Evolutionary conservation across 2,113 vertebrate genomes (phyloP).

Genomic region (Petaurus breviceps): DNA sequence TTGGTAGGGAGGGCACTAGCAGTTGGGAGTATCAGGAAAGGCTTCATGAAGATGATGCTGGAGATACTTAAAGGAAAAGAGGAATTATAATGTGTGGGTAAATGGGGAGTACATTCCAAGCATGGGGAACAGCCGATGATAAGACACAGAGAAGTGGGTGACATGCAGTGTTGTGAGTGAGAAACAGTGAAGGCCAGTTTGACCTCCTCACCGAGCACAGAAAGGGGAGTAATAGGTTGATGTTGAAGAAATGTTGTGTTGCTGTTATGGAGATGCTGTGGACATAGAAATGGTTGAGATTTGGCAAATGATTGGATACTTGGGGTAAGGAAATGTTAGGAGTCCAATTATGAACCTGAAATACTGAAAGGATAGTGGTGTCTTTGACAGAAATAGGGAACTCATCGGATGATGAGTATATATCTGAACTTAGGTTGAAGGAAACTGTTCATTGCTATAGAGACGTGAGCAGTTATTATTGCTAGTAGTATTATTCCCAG

Average conservation of each 20-base stretch:
- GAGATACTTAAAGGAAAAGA: neutral
- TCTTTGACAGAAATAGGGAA: neutral
- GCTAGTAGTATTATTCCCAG: neutral
- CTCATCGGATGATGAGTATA: neutral
- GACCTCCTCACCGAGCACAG: neutral
- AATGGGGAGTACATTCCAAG: neutral
- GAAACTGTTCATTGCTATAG: no score
- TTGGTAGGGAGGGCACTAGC: neutral
- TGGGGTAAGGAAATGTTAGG: neutral
- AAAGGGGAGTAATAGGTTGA: neutral
- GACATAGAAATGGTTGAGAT: neutral
- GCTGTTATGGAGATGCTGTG: neutral
- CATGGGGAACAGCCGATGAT: neutral
- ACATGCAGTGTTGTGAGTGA: neutral
- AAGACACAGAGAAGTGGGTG: neutral
- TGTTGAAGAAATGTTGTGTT: neutral
- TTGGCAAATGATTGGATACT: neutral
- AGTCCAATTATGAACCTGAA: neutral
- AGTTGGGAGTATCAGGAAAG: neutral
- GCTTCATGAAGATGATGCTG: neutral
- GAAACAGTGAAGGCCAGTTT: neutral
- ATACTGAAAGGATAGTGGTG: neutral
- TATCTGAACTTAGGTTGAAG: neutral
- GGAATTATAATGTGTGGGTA: neutral
- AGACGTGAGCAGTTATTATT: neutral